phyloP scores from a whole-genome alignment of 2,113 vertebrate species.

The Lamprotornis superbus region DNA sequence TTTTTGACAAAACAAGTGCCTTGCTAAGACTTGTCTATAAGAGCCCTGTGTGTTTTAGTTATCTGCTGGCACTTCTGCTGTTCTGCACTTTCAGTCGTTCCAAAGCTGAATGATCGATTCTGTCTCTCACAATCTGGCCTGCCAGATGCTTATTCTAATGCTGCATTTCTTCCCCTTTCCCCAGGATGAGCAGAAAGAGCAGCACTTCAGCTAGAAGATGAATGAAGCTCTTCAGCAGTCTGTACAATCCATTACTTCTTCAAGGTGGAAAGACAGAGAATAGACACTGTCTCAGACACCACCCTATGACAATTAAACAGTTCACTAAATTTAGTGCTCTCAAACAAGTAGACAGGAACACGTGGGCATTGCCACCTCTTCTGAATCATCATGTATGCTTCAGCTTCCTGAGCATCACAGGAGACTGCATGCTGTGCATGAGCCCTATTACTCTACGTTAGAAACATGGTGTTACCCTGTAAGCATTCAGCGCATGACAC shows the following conservation, averaged over 20 bases:
- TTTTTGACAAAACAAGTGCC: background rate
- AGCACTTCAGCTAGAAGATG: slow-evolving; percentile 11
- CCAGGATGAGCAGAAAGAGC: background rate
- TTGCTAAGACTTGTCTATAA: background rate
- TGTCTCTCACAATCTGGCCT: slow-evolving; percentile 23
- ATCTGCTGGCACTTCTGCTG: background rate
- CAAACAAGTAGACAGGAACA: background rate
- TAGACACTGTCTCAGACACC: background rate
- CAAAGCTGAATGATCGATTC: background rate
- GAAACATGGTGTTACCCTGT: slow-evolving; percentile 4
- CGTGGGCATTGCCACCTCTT: background rate
- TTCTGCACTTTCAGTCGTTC: background rate
- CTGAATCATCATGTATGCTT: slow-evolving; percentile 10
- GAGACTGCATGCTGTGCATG: background rate
- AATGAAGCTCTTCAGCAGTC: slow-evolving; percentile 8
- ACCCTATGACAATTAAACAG: slow-evolving; percentile 12
- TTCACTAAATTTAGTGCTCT: slow-evolving; percentile 30
- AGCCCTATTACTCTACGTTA: background rate
- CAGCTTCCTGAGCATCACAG: slow-evolving; percentile 19
- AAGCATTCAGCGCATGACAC: background rate
- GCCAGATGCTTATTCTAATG: slow-evolving; percentile 12
- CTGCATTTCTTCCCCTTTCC: background rate
- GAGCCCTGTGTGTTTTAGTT: background rate
- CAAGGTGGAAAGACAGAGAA: slow-evolving; percentile 16
- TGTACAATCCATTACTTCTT: slow-evolving; percentile 15